phyloP scores from a whole-genome alignment of 2,113 vertebrate genomes.

The Gallinago paraguaiae region DNA sequence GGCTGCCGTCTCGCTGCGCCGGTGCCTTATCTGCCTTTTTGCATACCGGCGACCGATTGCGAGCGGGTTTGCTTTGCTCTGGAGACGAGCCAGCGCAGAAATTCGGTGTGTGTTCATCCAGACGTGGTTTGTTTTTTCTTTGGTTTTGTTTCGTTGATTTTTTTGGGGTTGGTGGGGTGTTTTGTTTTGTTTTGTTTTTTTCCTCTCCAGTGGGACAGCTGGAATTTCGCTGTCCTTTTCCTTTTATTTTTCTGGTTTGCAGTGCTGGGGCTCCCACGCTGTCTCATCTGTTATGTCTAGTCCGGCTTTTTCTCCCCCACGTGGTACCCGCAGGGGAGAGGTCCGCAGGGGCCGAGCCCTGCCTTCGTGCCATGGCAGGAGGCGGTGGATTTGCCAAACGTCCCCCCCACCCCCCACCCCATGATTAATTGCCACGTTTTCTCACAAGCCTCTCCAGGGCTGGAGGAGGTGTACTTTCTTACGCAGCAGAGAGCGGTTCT shows the following conservation, averaged over 20 bases:
- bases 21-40: background rate
- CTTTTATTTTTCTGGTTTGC: background rate
- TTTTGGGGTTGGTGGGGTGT: background rate
- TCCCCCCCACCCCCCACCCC: rapidly evolving
- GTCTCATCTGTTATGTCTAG: background rate
- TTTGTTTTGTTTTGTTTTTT: background rate
- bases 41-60: background rate
- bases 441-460: background rate
- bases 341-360: rapidly evolving
- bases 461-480: background rate
- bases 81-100: background rate
- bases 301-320: background rate
- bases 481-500: background rate
- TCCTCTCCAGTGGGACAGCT: too few species aligned
- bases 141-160: background rate
- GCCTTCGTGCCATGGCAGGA: rapidly evolving
- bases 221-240: background rate
- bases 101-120: background rate
- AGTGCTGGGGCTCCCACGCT: background rate
- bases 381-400: background rate
- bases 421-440: background rate
- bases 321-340: rapidly evolving
- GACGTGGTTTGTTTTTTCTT: background rate
- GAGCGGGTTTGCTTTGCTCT: background rate
- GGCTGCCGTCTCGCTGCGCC: background rate